Base-by-base conservation (phyloP, 2,888 invertebrate genomes). In the Acronicta alni region DNA sequence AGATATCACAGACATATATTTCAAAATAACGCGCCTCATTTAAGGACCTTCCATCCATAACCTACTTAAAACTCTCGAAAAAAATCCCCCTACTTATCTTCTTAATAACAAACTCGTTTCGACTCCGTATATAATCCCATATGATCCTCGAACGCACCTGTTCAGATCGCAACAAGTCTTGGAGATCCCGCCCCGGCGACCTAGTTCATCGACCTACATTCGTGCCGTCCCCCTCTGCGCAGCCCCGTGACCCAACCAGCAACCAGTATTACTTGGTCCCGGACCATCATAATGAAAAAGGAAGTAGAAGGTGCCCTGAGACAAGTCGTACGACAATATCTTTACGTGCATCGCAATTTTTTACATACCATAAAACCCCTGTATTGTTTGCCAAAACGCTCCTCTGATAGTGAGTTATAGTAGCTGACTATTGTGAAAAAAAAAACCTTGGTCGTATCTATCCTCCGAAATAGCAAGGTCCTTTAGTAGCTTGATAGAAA, bases 181-280 rank as follows among this genome's bases (percentile, higher is more conserved):
- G 51, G 75, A 66, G 75, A 67, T 48, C 54, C 58, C 74, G 37
- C 73, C 76, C 75, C 59, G 52, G 79, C 82, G 83, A 68, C 83
- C 85, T 79, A 84, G 85, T 84, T 85, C 86, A 85, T 82, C 78
- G 86, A 85, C 85, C 84, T 74, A 84, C 70, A 81, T 84, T 61
- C 41, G 60, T 64, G 58, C 67, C 62, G 66, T 61, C 64, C 44
- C 57, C 30, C 53, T 44, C 41, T 60, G 45, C 55, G 57, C 12
- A 38, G 42, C 72, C 72, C 79, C 64, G 75, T 59, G 67, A 74
- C 75, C 77, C 64, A 42, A 43, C 61, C 46, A 35, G 17, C 57
- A 16, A 49, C 75, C 78, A 72, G 49, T 18, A n/a, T 10, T 45
- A 16, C 52, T 32, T 61, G 75, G 57, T 26, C 75, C 39, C 72